Evolutionary conservation across 2,113 vertebrate genomes (phyloP).

Genomic region (Trinectes maculatus): DNA sequence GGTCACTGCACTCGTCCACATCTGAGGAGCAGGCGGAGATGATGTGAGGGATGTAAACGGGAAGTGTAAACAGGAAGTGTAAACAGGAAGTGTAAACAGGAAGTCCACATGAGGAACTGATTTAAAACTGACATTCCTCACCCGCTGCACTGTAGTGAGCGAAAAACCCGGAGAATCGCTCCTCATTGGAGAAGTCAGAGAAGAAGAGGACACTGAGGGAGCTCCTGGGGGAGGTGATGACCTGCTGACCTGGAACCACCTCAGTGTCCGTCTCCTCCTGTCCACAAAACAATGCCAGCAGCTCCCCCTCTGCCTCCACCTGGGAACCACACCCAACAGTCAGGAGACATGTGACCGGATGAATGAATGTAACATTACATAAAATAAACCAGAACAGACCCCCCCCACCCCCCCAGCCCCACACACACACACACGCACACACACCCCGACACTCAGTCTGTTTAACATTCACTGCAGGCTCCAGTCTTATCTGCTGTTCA

Average conservation of each 20-base stretch:
- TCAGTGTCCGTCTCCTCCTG: slow-evolving; percentile 90
- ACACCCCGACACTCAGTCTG: neutral
- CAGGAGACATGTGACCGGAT: neutral
- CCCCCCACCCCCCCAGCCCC: neutral
- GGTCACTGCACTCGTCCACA: slow-evolving; percentile 91
- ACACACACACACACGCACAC: neutral
- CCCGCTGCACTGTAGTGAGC: slow-evolving; percentile 92
- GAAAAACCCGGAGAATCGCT: slow-evolving; percentile 90
- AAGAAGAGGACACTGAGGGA: slow-evolving; percentile 86
- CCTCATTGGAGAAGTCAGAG: slow-evolving; percentile 96
- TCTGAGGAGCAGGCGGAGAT: slow-evolving; percentile 86
- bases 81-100: too few species aligned
- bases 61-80: neutral
- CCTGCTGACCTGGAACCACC: slow-evolving; percentile 83
- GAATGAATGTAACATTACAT: too few species aligned
- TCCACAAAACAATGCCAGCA: slow-evolving; percentile 91
- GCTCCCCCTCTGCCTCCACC: slow-evolving; percentile 88
- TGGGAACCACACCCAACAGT: slow-evolving; percentile 44
- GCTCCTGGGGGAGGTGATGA: slow-evolving; percentile 84
- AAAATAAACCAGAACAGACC: neutral
- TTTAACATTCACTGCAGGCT: slow-evolving; percentile 2
- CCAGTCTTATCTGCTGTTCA: slow-evolving; percentile 18
- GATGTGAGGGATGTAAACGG: neutral
- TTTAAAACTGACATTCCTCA: too few species aligned
- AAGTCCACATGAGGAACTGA: too few species aligned